Conservation (phyloP, 2,797 vertebrate species). For the Urophycis tenuis region DNA sequence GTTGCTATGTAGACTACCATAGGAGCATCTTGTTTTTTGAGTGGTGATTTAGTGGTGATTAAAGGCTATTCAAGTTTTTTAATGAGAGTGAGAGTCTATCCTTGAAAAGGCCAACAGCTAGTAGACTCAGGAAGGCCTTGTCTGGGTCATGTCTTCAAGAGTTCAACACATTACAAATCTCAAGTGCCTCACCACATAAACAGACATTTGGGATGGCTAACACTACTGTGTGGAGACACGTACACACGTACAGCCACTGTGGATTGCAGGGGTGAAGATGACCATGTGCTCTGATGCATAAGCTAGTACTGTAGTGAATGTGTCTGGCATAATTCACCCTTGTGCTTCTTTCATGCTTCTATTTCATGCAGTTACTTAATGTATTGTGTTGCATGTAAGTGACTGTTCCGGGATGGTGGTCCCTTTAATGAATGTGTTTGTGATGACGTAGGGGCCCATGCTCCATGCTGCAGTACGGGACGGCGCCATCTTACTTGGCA, state of each 20-base stretch:
- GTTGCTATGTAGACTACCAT: not conserved
- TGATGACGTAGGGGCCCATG: too few species aligned
- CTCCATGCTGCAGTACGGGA: too few species aligned
- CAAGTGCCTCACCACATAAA: conserved; percentile 16
- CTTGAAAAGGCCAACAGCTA: not conserved
- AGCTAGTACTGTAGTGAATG: too few species aligned
- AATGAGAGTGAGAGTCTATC: not conserved
- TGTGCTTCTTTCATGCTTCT: too few species aligned
- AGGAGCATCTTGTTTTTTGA: not conserved
- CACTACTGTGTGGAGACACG: not conserved
- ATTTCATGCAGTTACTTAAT: too few species aligned
- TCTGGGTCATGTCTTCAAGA: conserved; percentile 41
- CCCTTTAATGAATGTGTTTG: too few species aligned
- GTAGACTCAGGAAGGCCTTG: conserved; percentile 38
- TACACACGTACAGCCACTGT: not conserved
- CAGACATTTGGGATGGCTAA: not conserved
- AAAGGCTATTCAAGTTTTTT: not conserved
- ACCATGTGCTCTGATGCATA: not conserved
- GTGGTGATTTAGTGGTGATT: not conserved
- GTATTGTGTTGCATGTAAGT: too few species aligned
- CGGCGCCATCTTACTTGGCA: too few species aligned
- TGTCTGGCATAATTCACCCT: too few species aligned
- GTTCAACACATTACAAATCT: conserved; percentile 41
- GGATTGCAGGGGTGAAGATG: not conserved
- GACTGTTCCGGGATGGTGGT: too few species aligned